Base-by-base conservation (phyloP, 2,888 invertebrate genomes). In the Tenthredo livida region DNA sequence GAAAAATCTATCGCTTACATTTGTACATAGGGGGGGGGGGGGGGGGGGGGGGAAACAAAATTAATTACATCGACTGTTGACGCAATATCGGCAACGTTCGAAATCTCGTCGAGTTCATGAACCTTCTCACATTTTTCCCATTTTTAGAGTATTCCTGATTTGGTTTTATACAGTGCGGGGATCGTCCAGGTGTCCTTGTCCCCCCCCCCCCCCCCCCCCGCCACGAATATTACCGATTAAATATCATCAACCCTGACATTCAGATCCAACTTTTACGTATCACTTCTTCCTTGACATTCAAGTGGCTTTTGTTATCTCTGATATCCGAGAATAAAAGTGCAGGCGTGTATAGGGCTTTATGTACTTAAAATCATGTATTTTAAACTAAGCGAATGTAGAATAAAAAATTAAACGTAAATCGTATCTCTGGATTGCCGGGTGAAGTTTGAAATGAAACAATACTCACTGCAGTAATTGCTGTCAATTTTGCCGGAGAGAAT, bases 171-270 rank as follows among this genome's bases (percentile, higher is more conserved):
- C 33, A 65, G 12, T 65, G 10, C 65, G 29, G 6, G 21, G 65
- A 65, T 65, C 12, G 21, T 33, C 15, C 15, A 61, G 61, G 61
- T 25, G 17, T 67, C 67, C 6, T 15, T 67, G 29, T 0, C 29
- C 10, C 58, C 58, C 9, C 58, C 58, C 9, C 58, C 21, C 58
- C 29, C 29, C 29, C 29, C 65, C 4, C 17, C 33, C 17, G 17
- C 67, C 5, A 3, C 29, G 21, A 73, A n/a, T n/a, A 73, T 73
- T 40, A 73, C 72, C 72, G 72, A 25, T 73, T 43, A 9, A 73
- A 73, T 43, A 73, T 73, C 72, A 43, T 43, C 43, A 43, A 40
- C 43, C 72, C n/a, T 43, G 72, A 73, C 43, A 73, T 73, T 73
- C 72, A 43, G 72, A 43, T 2, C 43, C n/a, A 73, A 73, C 72